A percentile compares a stretch with the other conserved stretches of the same genome.
Evolutionary conservation across 2,888 invertebrate genomes (phyloP).

Genomic region (Strigamia transsilvanica): DNA sequence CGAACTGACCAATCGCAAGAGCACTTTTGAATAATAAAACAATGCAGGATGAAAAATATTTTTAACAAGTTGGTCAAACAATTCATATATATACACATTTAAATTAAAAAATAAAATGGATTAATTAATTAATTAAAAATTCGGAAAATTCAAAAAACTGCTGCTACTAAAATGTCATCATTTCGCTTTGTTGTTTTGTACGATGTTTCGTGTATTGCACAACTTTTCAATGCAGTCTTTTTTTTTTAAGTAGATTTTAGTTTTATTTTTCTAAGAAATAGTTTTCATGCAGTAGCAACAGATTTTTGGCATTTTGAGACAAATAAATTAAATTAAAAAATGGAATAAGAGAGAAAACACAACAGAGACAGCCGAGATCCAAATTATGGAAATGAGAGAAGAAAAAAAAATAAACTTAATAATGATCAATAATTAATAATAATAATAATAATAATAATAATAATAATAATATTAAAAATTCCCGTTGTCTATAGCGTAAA

Average conservation of each 20-base stretch:
- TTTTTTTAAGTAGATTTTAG: background rate
- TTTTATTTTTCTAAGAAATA: background rate
- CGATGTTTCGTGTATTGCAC: background rate
- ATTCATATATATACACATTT: conserved; percentile 6
- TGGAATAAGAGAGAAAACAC: background rate
- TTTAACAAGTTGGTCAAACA: conserved; percentile 52
- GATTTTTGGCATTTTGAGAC: background rate
- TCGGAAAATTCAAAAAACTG: background rate
- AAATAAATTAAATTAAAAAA: conserved; percentile 9
- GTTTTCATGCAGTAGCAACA: background rate
- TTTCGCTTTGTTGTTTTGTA: background rate
- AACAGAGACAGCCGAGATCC: conserved; percentile 54
- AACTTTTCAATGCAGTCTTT: conserved; percentile 2
- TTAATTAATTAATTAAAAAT: background rate
- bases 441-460: conserved; percentile 18
- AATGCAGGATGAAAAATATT: conserved; percentile 51
- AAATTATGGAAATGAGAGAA: conserved; percentile 53
- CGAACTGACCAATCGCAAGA: conserved; percentile 54
- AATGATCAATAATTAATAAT: conserved; percentile 40
- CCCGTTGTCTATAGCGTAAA: conserved; percentile 15
- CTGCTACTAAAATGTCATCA: conserved; percentile 1
- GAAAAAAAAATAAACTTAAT: conserved; percentile 51
- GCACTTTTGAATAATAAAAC: conserved; percentile 54
- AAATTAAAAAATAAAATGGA: background rate
- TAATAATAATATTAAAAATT: conserved; percentile 14